Evolutionary conservation across 1,140 invertebrate genomes (phyloP), one percentile per base, ranked within the genome.

Genomic region (Sminthurides bifidus): DNA sequence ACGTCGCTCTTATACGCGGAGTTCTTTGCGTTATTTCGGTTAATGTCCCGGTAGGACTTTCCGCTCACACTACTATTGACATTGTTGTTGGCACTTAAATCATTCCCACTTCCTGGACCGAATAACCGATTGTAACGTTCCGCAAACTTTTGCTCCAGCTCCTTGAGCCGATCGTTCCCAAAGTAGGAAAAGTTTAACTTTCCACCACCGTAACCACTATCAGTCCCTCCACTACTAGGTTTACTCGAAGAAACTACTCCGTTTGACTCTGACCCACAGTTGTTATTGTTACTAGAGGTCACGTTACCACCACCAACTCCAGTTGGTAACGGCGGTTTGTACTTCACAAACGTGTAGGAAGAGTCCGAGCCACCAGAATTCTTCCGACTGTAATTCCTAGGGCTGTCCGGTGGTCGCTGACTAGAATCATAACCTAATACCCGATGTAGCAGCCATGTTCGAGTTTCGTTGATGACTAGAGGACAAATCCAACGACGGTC

Each of bases 81-180:
- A 23, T 35, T 35, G n/a, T 35, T 35, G n/a, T 35, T 35, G n/a
- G 8, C n/a, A 8, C n/a, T 6, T 8, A 5, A 15, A 41, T 49
- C 46, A 35, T 27, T 35, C 26, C 49, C 37, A 58, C 55, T 45
- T 24, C 46, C 46, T 33, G 56, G 49, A 27, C 61, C 62, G 59
- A 64, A 64, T 6, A 64, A 33, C n/a, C 62, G 26, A 40, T 56
- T 56, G 27, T 64, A 64, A 33, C 62, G 45, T 29, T 64, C 62
- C 8, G 56, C 40, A 48, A 64, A 59, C 49, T 64, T 64, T 35
- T 59, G 54, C 48, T 64, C 63, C 50, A 64, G 33, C 27, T 64
- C 63, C 43, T 61, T 64, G 26, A 64, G 59, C 31, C 63, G 27
- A 27, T 64, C 63, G 35, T 64, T 64, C 21, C 63, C 63, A 59